These are phyloP conservation scores for Megaptera novaeangliae DNA, from an alignment of 2,113 vertebrate species.

Conservation along the genomic window DNA sequence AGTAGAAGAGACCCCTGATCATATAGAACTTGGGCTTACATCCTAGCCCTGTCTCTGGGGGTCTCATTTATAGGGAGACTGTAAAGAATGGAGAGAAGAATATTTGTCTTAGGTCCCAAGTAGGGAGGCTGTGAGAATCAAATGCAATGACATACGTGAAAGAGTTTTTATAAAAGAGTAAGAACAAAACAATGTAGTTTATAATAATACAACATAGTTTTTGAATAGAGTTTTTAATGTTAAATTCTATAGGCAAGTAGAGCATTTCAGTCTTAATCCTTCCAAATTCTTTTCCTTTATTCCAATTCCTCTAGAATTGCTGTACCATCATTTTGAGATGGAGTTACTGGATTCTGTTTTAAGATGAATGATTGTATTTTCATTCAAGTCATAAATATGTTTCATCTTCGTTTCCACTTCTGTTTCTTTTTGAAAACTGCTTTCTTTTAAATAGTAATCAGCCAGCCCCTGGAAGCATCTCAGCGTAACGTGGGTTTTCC, in stretches of 20 bases:
- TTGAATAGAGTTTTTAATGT: neutral
- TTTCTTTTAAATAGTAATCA: neutral
- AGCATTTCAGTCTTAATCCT: neutral
- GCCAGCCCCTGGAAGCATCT: neutral
- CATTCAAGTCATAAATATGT: neutral
- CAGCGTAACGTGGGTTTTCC: neutral
- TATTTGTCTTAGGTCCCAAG: neutral
- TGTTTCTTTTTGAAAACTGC: neutral
- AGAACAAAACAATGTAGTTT: neutral
- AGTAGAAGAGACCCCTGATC: neutral
- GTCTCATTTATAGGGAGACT: neutral
- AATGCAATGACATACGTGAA: neutral
- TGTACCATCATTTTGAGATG: neutral
- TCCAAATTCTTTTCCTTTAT: neutral
- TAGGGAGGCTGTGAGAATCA: neutral
- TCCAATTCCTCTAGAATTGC: neutral
- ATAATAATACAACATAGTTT: neutral
- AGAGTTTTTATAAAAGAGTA: neutral
- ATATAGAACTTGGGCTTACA: neutral
- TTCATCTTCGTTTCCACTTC: neutral
- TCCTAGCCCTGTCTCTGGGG: neutral
- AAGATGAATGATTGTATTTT: neutral
- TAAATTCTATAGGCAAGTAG: neutral
- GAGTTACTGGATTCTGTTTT: neutral
- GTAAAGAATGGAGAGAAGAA: neutral